These are phyloP conservation scores for Whitmania pigra DNA, from an alignment of 1,140 invertebrate genomes.

Conservation along the genomic window DNA sequence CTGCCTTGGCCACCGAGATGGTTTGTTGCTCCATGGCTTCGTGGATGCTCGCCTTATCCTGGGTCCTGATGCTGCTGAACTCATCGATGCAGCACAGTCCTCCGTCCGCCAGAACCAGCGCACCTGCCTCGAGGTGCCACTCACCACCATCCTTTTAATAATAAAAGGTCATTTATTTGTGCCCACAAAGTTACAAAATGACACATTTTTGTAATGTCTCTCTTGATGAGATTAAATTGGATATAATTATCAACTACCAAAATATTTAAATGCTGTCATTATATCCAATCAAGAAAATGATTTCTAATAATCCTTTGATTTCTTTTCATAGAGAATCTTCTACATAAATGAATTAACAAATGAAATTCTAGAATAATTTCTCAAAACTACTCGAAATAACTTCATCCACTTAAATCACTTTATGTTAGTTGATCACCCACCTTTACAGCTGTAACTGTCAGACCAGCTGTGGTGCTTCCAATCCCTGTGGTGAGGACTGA, in stretches of 20 bases:
- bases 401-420: no score
- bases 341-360: no score
- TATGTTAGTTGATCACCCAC: constrained; percentile 39
- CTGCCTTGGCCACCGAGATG: constrained; percentile 97
- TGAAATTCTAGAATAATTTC: no score
- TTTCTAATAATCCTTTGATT: no score
- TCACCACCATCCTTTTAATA: constrained; percentile 57
- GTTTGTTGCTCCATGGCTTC: constrained; percentile 99
- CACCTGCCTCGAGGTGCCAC: constrained; percentile 88
- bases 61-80: constrained; percentile 97
- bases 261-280: no score
- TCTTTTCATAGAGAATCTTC: no score
- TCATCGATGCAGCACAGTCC: constrained; percentile 98
- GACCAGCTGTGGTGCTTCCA: constrained; percentile 71
- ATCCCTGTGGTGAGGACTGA: constrained; percentile 72
- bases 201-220: no score
- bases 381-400: no score
- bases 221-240: no score
- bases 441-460: constrained; percentile 72
- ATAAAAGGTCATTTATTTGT: neutral
- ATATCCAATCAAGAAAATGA: no score
- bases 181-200: no score
- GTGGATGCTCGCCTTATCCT: constrained; percentile 90
- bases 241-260: no score
- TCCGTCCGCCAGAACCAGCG: constrained; percentile 88